Evolutionary conservation across 1,140 invertebrate genomes (phyloP).

Genomic region (Orchesella cincta): DNA sequence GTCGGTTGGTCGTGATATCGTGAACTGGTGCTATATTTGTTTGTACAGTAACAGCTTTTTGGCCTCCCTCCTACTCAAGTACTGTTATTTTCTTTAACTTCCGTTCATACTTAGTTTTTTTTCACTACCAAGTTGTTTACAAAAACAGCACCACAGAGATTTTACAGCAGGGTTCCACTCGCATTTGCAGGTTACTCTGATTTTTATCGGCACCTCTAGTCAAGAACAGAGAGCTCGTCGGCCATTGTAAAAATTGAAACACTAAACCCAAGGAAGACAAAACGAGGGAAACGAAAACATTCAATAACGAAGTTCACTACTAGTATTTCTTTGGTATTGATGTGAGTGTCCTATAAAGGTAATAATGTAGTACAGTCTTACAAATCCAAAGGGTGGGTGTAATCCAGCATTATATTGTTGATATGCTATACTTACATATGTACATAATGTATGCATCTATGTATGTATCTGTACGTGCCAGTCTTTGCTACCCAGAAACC

Average conservation of each 20-base stretch:
- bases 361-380: too few relatives aligned
- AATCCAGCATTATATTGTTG: too few relatives aligned
- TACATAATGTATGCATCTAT: not conserved
- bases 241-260: not conserved
- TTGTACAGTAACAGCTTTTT: too few relatives aligned
- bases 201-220: not conserved
- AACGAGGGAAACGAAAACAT: not conserved
- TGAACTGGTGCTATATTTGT: too few relatives aligned
- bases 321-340: not conserved
- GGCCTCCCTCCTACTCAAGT: too few relatives aligned
- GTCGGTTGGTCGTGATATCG: too few relatives aligned
- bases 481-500: not conserved
- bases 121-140: too few relatives aligned
- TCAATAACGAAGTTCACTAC: not conserved
- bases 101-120: too few relatives aligned
- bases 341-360: too few relatives aligned
- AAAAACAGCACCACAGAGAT: not conserved
- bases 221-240: not conserved
- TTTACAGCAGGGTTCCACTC: not conserved
- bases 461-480: not conserved
- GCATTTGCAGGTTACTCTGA: not conserved
- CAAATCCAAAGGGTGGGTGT: too few relatives aligned
- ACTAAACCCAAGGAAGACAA: not conserved
- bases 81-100: too few relatives aligned
- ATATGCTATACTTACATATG: not conserved